Base-by-base conservation (phyloP, 2,113 vertebrate species). In the Sprattus sprattus region DNA sequence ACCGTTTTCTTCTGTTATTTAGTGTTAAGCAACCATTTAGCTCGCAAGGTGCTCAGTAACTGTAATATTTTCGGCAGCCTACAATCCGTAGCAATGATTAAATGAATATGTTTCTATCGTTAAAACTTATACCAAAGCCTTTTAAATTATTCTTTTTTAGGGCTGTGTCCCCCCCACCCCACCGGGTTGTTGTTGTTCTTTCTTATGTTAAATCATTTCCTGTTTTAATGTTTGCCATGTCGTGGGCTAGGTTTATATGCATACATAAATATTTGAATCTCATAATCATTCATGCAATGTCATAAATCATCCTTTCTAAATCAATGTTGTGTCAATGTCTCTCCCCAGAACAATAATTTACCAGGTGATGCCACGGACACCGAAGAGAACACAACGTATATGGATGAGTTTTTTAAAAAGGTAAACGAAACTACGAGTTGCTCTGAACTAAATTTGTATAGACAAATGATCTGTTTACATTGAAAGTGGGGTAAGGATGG, bases 401-500 rank as follows among this genome's bases (percentile, higher is more conserved):
- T 87, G 4, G 83, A 87, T 52, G 13, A 84, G 1, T 52, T 84
- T 25, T 60, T 87, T 8, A 32, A 52, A 18, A 87, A 81, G 83
- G 83, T 87, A 15, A 44, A 71, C 46, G 7, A 52, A 15, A 13
- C 5, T 67, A 32, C 8, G 7, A 15, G 39, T n/a, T 28, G 39
- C 52, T 44, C 13, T 22, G 75, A 32, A 71, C 22, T 64, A 2
- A 10, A 8, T 9, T 64, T 86, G 16, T 85, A 1, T 25, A 13
- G 3, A 39, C 6, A n/a, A 7, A 6, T 6, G n/a, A 6, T 64
- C 6, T 22, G 57, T 64, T 64, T 20, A 9, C 0, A 9, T 4
- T 64, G 6, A 64, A 64, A n/a, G n/a, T 39, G 1, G 22, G 57
- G 20, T 60, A n/a, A 60, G 2, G 20, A 6, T 3, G 57, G 3